Evolutionary conservation across 2,797 vertebrate genomes (phyloP).

Genomic region (Chloroceryle amazona): DNA sequence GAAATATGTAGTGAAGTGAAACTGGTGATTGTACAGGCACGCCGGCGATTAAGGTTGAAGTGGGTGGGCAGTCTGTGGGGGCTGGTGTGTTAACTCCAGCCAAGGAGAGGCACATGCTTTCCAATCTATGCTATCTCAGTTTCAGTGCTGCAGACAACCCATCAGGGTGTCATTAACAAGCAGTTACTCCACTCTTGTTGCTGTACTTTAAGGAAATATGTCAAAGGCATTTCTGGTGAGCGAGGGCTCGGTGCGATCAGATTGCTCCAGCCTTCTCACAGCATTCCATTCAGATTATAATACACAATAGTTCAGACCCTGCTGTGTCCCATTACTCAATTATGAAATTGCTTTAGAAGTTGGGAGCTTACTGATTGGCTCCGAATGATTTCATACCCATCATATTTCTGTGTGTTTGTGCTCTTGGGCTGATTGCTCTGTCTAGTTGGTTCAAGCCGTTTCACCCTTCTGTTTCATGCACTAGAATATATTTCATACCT

Average conservation of each 20-base stretch:
- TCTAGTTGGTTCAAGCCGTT: constrained; percentile 37
- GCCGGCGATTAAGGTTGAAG: constrained; percentile 35
- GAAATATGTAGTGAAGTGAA: constrained; percentile 59
- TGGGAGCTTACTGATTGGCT: constrained; percentile 74
- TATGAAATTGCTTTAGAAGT: constrained; percentile 79
- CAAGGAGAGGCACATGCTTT: constrained; percentile 69
- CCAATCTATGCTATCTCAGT: constrained; percentile 67
- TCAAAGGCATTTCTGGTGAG: constrained; percentile 73
- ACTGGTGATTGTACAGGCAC: constrained; percentile 67
- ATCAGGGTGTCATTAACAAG: constrained; percentile 71
- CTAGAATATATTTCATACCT: neutral
- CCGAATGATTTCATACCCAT: constrained; percentile 77
- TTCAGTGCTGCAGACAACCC: constrained; percentile 70
- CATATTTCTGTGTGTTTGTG: constrained; percentile 73
- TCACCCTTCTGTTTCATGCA: neutral
- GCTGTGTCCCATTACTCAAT: constrained; percentile 79
- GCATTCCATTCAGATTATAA: constrained; percentile 80
- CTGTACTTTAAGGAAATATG: constrained; percentile 61
- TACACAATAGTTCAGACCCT: constrained; percentile 77
- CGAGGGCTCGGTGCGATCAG: constrained; percentile 57
- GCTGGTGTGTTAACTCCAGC: constrained; percentile 72
- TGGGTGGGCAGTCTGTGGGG: constrained; percentile 71
- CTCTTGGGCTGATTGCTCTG: constrained; percentile 46
- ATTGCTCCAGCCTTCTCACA: constrained; percentile 73
- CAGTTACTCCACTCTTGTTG: constrained; percentile 40